Conservation (phyloP, 2,113 vertebrate genomes). For the Melospiza melodia region DNA sequence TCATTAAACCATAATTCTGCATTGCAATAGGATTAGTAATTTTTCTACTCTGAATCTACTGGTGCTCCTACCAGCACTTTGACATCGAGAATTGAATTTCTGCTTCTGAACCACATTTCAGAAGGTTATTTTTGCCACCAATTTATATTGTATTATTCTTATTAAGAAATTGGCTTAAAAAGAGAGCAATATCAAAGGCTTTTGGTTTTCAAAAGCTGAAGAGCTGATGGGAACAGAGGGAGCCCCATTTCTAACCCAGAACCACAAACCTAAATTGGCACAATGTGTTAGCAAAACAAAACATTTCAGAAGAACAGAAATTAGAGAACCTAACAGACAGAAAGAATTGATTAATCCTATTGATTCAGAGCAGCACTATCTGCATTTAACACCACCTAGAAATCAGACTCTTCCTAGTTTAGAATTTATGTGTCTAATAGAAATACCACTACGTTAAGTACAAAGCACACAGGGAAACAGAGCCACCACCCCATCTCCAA, state of each 20-base stretch:
- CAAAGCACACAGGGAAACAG: not conserved
- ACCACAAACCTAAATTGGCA: not conserved
- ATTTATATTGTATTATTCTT: not conserved
- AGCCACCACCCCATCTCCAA: not conserved
- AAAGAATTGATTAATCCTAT: constrained; percentile 2
- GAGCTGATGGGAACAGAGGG: not conserved
- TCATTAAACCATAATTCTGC: not conserved
- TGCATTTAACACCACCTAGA: not conserved
- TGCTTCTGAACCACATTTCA: not conserved
- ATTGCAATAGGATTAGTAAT: not conserved
- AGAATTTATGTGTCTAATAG: not conserved
- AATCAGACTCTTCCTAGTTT: not conserved
- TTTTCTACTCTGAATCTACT: not conserved
- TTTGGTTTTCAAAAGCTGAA: not conserved
- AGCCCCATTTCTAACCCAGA: not conserved
- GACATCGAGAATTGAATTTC: not conserved
- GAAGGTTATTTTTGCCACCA: not conserved
- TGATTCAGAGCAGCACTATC: not conserved
- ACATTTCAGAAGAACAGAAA: not conserved
- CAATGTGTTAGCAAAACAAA: not conserved
- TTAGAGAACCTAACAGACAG: not conserved
- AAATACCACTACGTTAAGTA: not conserved
- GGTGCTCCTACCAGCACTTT: not conserved
- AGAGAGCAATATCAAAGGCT: not conserved
- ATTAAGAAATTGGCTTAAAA: not conserved